phyloP scores from a whole-genome alignment of 2,113 vertebrate genomes.

The Chloebia gouldiae region DNA sequence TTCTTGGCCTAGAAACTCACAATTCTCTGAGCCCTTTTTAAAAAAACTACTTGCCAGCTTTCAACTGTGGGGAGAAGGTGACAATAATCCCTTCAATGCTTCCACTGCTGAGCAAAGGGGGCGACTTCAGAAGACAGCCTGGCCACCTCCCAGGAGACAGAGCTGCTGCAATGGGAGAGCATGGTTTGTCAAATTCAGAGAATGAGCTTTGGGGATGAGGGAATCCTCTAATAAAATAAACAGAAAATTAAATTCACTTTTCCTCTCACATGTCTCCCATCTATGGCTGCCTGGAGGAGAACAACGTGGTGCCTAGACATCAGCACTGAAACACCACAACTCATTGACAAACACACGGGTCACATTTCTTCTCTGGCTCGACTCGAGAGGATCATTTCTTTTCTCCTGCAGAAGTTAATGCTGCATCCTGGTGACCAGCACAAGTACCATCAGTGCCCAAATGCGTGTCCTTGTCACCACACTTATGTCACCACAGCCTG shows the following conservation, averaged over 20 bases:
- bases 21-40: neutral
- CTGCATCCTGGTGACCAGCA: neutral
- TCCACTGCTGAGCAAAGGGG: neutral
- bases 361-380: neutral
- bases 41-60: neutral
- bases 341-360: neutral
- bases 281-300: neutral
- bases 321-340: neutral
- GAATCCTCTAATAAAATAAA: neutral
- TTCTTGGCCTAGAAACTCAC: neutral
- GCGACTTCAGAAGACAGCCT: neutral
- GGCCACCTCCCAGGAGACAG: neutral
- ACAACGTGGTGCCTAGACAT: fast-evolving
- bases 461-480: fast-evolving
- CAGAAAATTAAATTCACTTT: neutral
- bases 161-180: neutral
- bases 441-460: fast-evolving
- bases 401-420: neutral
- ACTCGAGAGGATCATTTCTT: neutral
- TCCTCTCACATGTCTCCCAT: neutral
- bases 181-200: neutral
- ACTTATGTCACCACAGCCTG: fast-evolving
- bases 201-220: neutral
- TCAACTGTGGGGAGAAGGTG: neutral
- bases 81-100: neutral